phyloP scores from a whole-genome alignment of 2,888 invertebrate species.

The Brachyptera putata region DNA sequence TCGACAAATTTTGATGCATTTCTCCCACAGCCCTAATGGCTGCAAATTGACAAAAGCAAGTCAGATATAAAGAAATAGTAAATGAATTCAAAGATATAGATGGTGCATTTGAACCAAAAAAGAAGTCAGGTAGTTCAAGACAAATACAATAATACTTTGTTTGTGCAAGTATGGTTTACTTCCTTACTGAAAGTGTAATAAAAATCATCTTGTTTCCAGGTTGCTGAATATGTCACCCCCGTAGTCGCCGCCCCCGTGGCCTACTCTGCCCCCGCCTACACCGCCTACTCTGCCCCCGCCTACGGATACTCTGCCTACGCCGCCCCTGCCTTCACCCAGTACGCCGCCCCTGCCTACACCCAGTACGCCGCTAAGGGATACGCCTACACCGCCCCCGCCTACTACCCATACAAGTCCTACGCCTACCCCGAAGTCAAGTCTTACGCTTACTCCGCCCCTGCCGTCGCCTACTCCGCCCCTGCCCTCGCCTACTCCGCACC shows the following conservation, averaged over 20 bases:
- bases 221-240: conserved; percentile 50
- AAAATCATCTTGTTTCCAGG: not conserved
- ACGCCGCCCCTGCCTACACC: not conserved
- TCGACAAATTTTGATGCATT: too few species aligned
- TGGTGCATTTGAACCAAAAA: too few species aligned
- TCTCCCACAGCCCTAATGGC: too few species aligned
- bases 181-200: too few species aligned
- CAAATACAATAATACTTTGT: too few species aligned
- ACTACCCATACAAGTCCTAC: conserved; percentile 32
- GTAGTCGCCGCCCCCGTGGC: conserved; percentile 57
- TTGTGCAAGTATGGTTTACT: too few species aligned
- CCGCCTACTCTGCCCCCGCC: conserved; percentile 3
- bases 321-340: conserved; percentile 7
- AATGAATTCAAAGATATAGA: too few species aligned
- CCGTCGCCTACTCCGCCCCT: conserved; percentile 1
- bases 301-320: not conserved
- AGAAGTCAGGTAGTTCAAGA: too few species aligned
- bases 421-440: conserved; percentile 5
- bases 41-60: too few species aligned
- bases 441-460: conserved; percentile 16
- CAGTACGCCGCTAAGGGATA: conserved; percentile 33
- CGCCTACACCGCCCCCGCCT: conserved; percentile 37
- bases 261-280: conserved; percentile 31
- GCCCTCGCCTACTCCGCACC: not conserved
- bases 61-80: too few species aligned